Evolutionary conservation across 2,888 invertebrate genomes (phyloP).

Genomic region (Apeira syringaria): DNA sequence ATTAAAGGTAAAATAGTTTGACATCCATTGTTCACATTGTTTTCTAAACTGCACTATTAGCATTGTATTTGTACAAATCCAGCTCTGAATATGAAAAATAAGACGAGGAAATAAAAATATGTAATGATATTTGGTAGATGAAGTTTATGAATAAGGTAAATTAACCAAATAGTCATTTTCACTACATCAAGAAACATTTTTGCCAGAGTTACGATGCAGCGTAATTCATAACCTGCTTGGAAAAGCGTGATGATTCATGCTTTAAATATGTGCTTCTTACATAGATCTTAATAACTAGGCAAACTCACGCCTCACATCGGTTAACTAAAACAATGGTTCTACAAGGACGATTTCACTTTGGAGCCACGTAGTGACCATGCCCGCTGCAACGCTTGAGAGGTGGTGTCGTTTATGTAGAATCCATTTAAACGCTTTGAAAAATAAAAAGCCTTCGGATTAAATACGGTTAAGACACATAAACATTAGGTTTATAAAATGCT

Average conservation of each 20-base stretch:
- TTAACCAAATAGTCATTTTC: conserved; percentile 6
- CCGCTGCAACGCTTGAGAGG: conserved; percentile 58
- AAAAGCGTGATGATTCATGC: conserved; percentile 77
- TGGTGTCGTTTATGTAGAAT: conserved; percentile 48
- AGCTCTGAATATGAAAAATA: no score
- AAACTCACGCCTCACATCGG: conserved; percentile 73
- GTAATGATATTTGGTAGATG: background rate
- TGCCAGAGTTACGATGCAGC: conserved; percentile 41
- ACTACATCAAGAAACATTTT: conserved; percentile 13
- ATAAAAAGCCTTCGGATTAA: conserved; percentile 58
- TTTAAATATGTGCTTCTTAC: conserved; percentile 66
- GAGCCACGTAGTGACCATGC: conserved; percentile 72
- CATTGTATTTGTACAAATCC: no score
- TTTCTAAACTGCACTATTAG: background rate
- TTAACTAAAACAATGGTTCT: conserved; percentile 67
- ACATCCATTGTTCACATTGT: conserved; percentile 12
- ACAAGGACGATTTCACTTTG: conserved; percentile 58
- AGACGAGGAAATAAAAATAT: background rate
- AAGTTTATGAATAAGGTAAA: conserved; percentile 11
- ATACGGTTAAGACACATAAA: conserved; percentile 49
- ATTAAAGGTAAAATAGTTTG: conserved; percentile 60
- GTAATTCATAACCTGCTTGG: conserved; percentile 71
- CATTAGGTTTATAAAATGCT: conserved; percentile 61
- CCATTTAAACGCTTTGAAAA: conserved; percentile 67
- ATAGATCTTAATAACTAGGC: conserved; percentile 44